Conservation (phyloP, 2,113 vertebrate genomes). For the Lipophrys pholis region DNA sequence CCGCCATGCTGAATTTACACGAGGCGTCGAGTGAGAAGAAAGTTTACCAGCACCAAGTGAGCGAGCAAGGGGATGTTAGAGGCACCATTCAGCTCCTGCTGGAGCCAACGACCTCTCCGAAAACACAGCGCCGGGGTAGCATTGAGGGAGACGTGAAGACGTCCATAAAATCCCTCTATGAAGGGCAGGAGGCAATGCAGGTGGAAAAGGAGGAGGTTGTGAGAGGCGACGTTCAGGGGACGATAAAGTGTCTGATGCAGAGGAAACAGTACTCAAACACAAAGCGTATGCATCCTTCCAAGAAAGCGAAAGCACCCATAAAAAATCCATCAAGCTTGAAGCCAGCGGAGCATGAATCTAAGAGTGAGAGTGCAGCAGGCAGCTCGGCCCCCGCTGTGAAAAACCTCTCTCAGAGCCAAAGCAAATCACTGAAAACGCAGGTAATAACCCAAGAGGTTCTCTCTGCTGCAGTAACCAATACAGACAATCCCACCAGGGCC, state of each 20-base stretch:
- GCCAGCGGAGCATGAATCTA: conserved; percentile 67
- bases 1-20: conserved; percentile 71
- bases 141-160: conserved; percentile 79
- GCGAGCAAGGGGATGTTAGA: conserved; percentile 80
- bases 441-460: conserved; percentile 75
- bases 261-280: conserved; percentile 82
- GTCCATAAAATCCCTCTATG: conserved; percentile 79
- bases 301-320: conserved; percentile 79
- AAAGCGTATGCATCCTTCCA: conserved; percentile 75
- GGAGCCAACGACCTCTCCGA: conserved; percentile 77
- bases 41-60: conserved; percentile 78
- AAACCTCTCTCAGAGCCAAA: conserved; percentile 76
- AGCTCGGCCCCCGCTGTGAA: conserved; percentile 72
- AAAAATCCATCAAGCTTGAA: conserved; percentile 74
- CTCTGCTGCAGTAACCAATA: conserved; percentile 67
- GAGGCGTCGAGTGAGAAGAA: conserved; percentile 82
- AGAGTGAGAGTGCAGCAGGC: conserved; percentile 63
- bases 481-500: conserved; percentile 58
- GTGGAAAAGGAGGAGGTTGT: conserved; percentile 81
- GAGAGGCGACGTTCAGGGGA: conserved; percentile 82
- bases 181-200: conserved; percentile 72
- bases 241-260: conserved; percentile 83
- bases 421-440: conserved; percentile 75
- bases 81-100: conserved; percentile 81
- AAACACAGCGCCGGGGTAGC: conserved; percentile 71